Conservation (phyloP, 2,113 vertebrate genomes). For the Esox niger region DNA sequence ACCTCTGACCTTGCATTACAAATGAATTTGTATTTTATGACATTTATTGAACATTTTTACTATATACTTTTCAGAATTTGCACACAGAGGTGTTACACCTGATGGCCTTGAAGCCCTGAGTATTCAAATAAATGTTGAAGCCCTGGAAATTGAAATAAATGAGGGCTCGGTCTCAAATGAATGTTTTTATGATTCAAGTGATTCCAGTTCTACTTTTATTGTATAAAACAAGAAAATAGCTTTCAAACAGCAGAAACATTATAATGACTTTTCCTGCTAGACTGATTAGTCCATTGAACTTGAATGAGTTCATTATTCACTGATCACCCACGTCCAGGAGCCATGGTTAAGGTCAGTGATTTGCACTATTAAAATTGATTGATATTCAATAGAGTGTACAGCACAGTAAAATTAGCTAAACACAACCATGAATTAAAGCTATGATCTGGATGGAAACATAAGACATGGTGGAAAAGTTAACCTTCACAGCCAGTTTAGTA, state of each 20-base stretch:
- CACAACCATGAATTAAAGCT: conserved; percentile 46
- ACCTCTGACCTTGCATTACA: too few relatives aligned
- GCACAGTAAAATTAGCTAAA: conserved; percentile 56
- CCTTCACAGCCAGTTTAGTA: conserved; percentile 25
- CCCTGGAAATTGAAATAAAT: conserved; percentile 27
- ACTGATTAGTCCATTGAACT: conserved; percentile 62
- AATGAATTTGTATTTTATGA: too few relatives aligned
- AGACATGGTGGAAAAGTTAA: conserved; percentile 26
- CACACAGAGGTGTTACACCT: conserved; percentile 18
- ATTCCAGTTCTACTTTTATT: conserved; percentile 31
- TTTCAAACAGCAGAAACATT: conserved; percentile 49
- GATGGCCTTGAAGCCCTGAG: conserved; percentile 16
- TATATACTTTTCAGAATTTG: conserved; percentile 28
- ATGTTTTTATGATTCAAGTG: conserved; percentile 24
- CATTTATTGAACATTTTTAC: neutral
- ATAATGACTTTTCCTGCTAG: conserved; percentile 66
- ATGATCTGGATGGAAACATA: conserved; percentile 36
- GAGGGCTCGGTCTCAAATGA: conserved; percentile 29
- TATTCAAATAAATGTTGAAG: conserved; percentile 33
- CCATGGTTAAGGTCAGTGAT: conserved; percentile 58
- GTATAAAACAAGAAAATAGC: conserved; percentile 57
- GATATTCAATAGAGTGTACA: conserved; percentile 66
- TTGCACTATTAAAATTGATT: conserved; percentile 57
- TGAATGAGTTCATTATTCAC: conserved; percentile 67
- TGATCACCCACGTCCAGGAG: conserved; percentile 56